phyloP scores from a whole-genome alignment of 2,113 vertebrate species.

The Hyla sarda region DNA sequence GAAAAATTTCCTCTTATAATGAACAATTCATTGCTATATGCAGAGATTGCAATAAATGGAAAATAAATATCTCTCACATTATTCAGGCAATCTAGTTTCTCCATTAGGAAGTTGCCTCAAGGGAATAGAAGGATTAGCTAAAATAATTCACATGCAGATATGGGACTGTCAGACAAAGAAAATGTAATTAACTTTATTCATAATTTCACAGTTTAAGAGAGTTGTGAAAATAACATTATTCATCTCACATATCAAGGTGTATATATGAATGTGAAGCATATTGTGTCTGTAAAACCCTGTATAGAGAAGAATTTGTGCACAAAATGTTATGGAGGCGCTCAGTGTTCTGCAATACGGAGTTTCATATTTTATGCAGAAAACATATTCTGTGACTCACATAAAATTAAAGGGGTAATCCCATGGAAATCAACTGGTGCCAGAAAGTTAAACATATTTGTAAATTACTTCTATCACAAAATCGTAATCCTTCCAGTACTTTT shows the following conservation, averaged over 20 bases:
- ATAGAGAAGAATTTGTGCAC: too few species aligned
- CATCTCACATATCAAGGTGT: neutral
- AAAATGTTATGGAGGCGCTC: too few species aligned
- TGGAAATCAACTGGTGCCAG: too few species aligned
- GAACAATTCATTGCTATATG: neutral
- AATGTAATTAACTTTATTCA: conserved; percentile 49
- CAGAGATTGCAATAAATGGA: conserved; percentile 6
- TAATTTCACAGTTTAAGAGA: neutral
- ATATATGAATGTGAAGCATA: neutral
- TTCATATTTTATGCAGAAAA: too few species aligned
- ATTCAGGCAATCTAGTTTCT: conserved; percentile 35
- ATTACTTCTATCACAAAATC: too few species aligned
- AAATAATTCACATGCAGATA: conserved; percentile 39
- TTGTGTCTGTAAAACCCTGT: too few species aligned
- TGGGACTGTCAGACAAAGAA: neutral
- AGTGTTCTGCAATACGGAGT: too few species aligned
- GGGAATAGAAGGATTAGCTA: conserved; percentile 43
- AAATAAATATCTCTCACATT: conserved; percentile 27
- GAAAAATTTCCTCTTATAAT: neutral
- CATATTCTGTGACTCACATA: too few species aligned
- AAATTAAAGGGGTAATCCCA: too few species aligned
- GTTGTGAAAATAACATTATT: conserved; percentile 24
- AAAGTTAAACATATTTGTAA: too few species aligned
- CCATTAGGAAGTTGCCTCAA: conserved; percentile 5
- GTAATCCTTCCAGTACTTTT: too few species aligned